Evolutionary conservation across 2,888 invertebrate genomes (phyloP).

Genomic region (Idaea straminata): DNA sequence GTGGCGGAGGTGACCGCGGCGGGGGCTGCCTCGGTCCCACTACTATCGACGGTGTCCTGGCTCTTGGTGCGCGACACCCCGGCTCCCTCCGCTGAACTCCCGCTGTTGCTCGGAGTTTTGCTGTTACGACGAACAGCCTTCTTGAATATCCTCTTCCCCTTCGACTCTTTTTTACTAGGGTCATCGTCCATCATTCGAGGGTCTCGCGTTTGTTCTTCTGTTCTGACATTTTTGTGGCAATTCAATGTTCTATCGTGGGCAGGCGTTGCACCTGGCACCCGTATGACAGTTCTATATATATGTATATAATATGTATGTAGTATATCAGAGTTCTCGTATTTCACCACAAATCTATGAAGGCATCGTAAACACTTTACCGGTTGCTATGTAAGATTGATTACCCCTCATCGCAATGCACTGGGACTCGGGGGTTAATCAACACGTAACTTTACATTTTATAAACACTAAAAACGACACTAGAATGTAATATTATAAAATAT

Average conservation of each 20-base stretch:
- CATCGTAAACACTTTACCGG: conserved; percentile 43
- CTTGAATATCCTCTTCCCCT: conserved; percentile 71
- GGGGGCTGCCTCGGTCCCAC: conserved; percentile 44
- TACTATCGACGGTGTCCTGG: conserved; percentile 46
- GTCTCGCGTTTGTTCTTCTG: conserved; percentile 37
- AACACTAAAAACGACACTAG: conserved; percentile 33
- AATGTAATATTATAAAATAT: conserved; percentile 30
- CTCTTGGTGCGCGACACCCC: conserved; percentile 59
- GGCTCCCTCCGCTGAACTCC: conserved; percentile 47
- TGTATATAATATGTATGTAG: not conserved
- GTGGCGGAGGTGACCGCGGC: conserved; percentile 48
- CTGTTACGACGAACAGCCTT: conserved; percentile 67
- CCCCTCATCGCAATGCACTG: conserved; percentile 53
- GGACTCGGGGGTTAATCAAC: conserved; percentile 45
- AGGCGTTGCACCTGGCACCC: not conserved
- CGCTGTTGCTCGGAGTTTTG: conserved; percentile 59
- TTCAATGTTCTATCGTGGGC: conserved; percentile 24
- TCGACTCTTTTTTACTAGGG: conserved; percentile 72
- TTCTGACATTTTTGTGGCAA: conserved; percentile 65
- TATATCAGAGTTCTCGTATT: conserved; percentile 17
- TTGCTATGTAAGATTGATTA: conserved; percentile 49
- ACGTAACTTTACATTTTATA: conserved; percentile 52
- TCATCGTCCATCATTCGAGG: conserved; percentile 74
- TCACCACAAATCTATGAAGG: not conserved
- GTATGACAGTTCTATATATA: not conserved